These are phyloP conservation scores for Temnothorax rugatulus DNA, from an alignment of 2,888 invertebrate species.

Conservation along the genomic window DNA sequence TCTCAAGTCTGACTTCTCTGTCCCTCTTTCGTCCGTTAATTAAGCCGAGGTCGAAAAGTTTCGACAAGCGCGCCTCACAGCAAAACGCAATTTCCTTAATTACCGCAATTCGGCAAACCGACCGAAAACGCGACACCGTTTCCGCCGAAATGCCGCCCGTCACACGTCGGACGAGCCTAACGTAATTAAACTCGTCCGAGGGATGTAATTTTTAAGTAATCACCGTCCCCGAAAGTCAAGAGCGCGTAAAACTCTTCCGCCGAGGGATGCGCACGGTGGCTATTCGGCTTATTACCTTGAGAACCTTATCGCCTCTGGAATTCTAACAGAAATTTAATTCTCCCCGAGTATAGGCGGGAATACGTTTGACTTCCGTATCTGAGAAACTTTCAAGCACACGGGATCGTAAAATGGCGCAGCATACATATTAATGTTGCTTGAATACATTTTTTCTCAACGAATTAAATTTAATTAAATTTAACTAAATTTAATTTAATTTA, in stretches of 20 bases:
- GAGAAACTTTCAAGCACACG: not conserved
- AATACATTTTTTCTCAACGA: not conserved
- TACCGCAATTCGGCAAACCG: constrained; percentile 43
- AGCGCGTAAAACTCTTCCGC: constrained; percentile 31
- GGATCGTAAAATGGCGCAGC: not conserved
- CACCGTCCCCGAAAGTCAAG: constrained; percentile 40
- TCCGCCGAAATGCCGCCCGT: constrained; percentile 26
- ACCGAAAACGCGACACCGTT: constrained; percentile 46
- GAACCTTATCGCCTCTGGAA: constrained; percentile 25
- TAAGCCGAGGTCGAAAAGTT: constrained; percentile 34
- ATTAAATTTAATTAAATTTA: constrained; percentile 14
- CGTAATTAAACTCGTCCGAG: constrained; percentile 55
- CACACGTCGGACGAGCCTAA: constrained; percentile 38
- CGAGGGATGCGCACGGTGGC: constrained; percentile 18
- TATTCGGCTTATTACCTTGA: constrained; percentile 27
- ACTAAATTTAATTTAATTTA: not conserved
- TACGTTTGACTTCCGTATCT: not conserved
- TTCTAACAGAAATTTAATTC: constrained; percentile 15
- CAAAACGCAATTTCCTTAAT: constrained; percentile 60
- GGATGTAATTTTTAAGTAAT: constrained; percentile 61
- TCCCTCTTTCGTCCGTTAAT: not conserved
- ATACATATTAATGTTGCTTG: no score
- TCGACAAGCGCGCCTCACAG: constrained; percentile 31
- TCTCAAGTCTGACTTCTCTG: not conserved
- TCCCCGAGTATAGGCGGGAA: not conserved